phyloP scores from a whole-genome alignment of 2,113 vertebrate species.

The Brachypteracias leptosomus region DNA sequence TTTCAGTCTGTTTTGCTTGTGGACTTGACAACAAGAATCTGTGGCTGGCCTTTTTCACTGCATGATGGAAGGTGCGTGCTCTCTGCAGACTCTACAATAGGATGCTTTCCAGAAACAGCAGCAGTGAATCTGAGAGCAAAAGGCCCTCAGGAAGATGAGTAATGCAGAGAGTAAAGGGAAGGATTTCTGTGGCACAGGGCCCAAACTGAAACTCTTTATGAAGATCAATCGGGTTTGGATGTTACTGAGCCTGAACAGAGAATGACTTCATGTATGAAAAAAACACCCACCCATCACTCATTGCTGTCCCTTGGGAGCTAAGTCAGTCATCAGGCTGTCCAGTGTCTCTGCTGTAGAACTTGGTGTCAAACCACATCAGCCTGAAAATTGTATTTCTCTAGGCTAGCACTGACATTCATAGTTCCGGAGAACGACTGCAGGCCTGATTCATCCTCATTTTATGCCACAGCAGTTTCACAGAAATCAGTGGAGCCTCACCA shows the following conservation, averaged over 20 bases:
- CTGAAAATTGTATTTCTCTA: conserved; percentile 11
- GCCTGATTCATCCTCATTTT: conserved; percentile 8
- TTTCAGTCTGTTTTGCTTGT: background rate
- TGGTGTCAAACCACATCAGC: conserved; percentile 52
- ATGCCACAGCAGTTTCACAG: background rate
- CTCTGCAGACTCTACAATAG: background rate
- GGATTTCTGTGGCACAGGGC: background rate
- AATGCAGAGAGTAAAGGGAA: conserved; percentile 1
- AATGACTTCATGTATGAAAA: background rate
- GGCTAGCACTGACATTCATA: conserved; percentile 45
- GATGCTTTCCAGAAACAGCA: conserved; percentile 15
- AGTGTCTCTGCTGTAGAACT: background rate
- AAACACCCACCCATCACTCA: background rate
- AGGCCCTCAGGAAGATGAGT: conserved; percentile 23
- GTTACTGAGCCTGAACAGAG: background rate
- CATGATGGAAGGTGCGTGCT: background rate
- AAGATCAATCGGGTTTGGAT: background rate
- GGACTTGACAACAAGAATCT: background rate
- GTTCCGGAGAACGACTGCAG: background rate
- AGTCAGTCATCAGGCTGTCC: background rate
- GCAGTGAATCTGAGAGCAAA: conserved; percentile 8
- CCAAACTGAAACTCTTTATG: background rate
- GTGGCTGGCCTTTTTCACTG: background rate
- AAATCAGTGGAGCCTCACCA: background rate
- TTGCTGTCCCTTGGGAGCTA: background rate